Base-by-base conservation (phyloP, 2,113 vertebrate species). In the Xerus inauris region DNA sequence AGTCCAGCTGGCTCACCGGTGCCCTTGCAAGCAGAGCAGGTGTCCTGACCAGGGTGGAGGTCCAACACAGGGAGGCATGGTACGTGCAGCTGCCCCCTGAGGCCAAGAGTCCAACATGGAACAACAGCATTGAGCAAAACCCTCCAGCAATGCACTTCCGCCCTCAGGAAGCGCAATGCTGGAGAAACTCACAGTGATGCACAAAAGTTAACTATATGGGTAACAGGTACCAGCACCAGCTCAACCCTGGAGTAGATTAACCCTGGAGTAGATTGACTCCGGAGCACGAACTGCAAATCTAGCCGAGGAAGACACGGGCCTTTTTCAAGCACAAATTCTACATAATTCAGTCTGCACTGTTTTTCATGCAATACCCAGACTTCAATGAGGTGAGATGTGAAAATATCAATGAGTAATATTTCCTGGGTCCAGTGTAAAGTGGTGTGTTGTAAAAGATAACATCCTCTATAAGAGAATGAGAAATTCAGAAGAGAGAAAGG, bases 21-120 rank as follows among this genome's bases (percentile, higher is more conserved):
- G 2, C 0, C 1, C 32, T 45, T 13, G n/a, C 20, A 75, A 35
- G 57, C n/a, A 42, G 0, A 42, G 17, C 17, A 24, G 22, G n/a
- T 40, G 20, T 59, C 49, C 54, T 26, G 65, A 35, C 47, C 30
- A 14, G 8, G 17, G 26, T 35, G 22, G 51, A 22, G 7, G 13
- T 8, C 6, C 32, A 22, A 8, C 49, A 38, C 3, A 32, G 72
- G 14, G 28, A 22, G 84, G 0, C 6, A 19, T 4, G 45, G 11
- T 17, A n/a, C 5, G 14, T 40, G 42, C 32, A 51, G 7, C 5
- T 42, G 67, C 10, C 16, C 30, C 30, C 28, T 42, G 30, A 19
- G 57, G 22, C 57, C 57, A 59, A 59, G 22, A 32, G 14, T 32
- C 28, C 6, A 75, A n/a, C 38, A 76, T 5, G 0, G 51, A 67